A percentile compares a stretch with the other conserved stretches of the same genome.
These are phyloP conservation scores for Diplazon laetatorius DNA, from an alignment of 2,888 invertebrate species.

Conservation along the genomic window DNA sequence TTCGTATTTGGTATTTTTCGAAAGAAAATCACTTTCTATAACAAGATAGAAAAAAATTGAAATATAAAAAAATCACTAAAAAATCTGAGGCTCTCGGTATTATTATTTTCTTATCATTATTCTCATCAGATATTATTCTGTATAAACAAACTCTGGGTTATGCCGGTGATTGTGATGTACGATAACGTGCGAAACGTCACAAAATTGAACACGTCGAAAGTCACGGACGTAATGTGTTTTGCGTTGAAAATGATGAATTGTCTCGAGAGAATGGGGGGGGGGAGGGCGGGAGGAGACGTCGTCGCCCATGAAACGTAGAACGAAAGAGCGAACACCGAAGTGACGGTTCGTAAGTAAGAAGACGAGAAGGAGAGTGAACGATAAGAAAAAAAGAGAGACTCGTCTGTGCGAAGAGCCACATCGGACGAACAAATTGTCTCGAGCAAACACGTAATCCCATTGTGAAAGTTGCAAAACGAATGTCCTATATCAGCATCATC, in stretches of 20 bases:
- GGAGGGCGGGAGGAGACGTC: conserved; percentile 55
- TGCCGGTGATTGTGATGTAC: background rate
- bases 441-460: too few species aligned
- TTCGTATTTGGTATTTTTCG: too few species aligned
- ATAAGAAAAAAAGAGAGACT: background rate
- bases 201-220: background rate
- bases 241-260: conserved; percentile 50
- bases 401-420: background rate
- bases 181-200: conserved; percentile 32
- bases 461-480: too few species aligned
- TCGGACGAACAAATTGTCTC: background rate
- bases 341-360: background rate
- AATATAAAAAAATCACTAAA: too few species aligned
- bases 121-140: too few species aligned
- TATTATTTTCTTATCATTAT: too few species aligned
- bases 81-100: too few species aligned
- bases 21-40: too few species aligned
- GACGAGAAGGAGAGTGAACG: background rate
- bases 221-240: conserved; percentile 8
- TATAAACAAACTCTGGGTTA: too few species aligned
- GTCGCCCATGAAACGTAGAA: conserved; percentile 40
- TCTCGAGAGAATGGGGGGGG: conserved; percentile 45
- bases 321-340: conserved; percentile 1
- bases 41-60: too few species aligned
- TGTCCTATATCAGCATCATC: too few species aligned